A percentile compares a stretch with the other conserved stretches of the same genome.
Conservation (phyloP, 2,888 invertebrate genomes). For the Noctua fimbriata region DNA sequence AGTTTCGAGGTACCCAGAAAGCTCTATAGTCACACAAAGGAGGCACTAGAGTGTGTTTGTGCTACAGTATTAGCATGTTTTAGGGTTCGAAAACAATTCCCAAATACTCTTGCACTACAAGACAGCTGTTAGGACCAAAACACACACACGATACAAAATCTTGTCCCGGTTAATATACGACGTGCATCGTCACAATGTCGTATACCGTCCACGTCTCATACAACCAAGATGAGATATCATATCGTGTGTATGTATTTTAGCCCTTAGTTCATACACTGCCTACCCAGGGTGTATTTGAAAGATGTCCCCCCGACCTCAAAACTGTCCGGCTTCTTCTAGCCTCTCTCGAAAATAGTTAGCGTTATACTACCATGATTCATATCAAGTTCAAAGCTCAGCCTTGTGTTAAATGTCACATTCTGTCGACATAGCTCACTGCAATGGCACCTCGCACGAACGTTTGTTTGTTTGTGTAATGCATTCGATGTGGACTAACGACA, state of each 20-base stretch:
- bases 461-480: slow-evolving; percentile 46
- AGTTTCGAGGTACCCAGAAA: not conserved
- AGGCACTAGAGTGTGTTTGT: not conserved
- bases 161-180: not conserved
- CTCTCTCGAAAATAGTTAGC: not conserved
- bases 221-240: not conserved
- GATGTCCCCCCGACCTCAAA: not conserved
- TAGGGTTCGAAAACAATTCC: not conserved
- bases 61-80: not conserved
- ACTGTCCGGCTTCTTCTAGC: not conserved
- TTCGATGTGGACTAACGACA: slow-evolving; percentile 18
- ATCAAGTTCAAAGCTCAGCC: slow-evolving; percentile 55
- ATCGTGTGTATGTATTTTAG: not conserved
- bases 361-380: slow-evolving; percentile 25
- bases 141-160: not conserved
- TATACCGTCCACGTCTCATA: not conserved
- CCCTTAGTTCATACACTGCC: not conserved
- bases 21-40: not conserved
- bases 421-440: slow-evolving; percentile 39
- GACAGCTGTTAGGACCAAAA: not conserved
- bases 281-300: not conserved
- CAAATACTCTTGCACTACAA: not conserved
- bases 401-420: slow-evolving; percentile 53
- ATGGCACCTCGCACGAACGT: slow-evolving; percentile 47
- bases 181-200: not conserved